Evolutionary conservation across 2,888 invertebrate species (phyloP).

Genomic region (Elmis aenea): DNA sequence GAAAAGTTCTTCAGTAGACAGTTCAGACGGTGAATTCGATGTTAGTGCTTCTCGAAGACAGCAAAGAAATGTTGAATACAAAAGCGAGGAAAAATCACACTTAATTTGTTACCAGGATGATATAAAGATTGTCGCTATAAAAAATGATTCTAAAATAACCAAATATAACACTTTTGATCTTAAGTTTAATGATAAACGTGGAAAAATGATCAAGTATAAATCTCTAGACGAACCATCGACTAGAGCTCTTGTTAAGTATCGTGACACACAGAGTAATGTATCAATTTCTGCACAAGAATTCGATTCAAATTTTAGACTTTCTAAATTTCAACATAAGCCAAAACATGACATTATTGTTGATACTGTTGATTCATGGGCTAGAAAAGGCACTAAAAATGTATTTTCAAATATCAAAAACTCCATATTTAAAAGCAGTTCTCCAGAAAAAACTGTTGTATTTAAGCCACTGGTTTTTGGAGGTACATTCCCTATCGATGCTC

Average conservation of each 20-base stretch:
- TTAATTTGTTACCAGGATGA: conserved; percentile 42
- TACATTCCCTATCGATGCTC: conserved; percentile 80
- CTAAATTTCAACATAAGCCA: conserved; percentile 35
- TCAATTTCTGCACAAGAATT: conserved; percentile 43
- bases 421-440: conserved; percentile 35
- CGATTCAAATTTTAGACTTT: conserved; percentile 35
- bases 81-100: conserved; percentile 42
- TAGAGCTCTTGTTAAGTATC: conserved; percentile 22
- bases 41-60: conserved; percentile 23
- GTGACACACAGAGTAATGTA: conserved; percentile 38
- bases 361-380: conserved; percentile 62
- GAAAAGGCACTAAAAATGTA: conserved; percentile 39
- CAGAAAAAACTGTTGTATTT: conserved; percentile 42
- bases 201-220: conserved; percentile 40
- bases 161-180: conserved; percentile 45
- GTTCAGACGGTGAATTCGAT: conserved; percentile 40
- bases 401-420: conserved; percentile 41
- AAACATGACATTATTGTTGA: conserved; percentile 55
- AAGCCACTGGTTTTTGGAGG: conserved; percentile 77
- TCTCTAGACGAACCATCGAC: conserved; percentile 38
- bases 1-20: conserved; percentile 36
- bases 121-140: conserved; percentile 38
- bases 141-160: conserved; percentile 39
- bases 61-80: conserved; percentile 33
- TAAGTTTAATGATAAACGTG: conserved; percentile 31